A percentile compares a stretch with the other conserved stretches of the same genome.
Conservation (phyloP, 2,888 invertebrate genomes). For the Steromphala cineraria region DNA sequence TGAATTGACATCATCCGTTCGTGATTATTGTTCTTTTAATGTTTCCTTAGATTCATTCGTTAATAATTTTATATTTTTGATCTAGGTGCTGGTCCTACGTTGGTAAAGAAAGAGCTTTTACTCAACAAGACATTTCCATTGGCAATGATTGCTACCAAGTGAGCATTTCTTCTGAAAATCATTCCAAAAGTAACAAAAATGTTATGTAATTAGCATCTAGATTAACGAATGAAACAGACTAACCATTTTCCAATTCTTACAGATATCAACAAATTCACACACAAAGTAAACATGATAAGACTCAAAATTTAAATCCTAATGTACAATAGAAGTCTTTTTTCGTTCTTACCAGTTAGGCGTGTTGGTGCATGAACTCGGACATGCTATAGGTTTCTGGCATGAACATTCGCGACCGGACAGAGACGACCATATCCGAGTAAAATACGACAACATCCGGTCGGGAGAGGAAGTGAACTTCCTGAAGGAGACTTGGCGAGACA, state of each 20-base stretch:
- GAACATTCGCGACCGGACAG: conserved; percentile 71
- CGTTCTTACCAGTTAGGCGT: conserved; percentile 60
- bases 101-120: conserved; percentile 45
- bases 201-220: too few relatives aligned
- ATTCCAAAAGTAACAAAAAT: too few relatives aligned
- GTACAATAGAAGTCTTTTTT: too few relatives aligned
- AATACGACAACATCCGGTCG: conserved; percentile 55
- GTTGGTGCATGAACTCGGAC: conserved; percentile 71
- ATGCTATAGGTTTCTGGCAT: conserved; percentile 73
- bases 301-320: too few relatives aligned
- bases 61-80: too few relatives aligned
- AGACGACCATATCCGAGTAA: conserved; percentile 59
- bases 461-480: conserved; percentile 68
- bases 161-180: not conserved
- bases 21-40: too few relatives aligned
- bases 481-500: conserved; percentile 62
- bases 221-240: too few relatives aligned
- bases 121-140: conserved; percentile 60
- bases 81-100: conserved; percentile 64
- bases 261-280: too few relatives aligned
- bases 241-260: too few relatives aligned
- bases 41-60: too few relatives aligned
- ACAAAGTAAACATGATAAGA: too few relatives aligned
- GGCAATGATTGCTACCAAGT: conserved; percentile 61
- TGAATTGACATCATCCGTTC: too few relatives aligned